Base-by-base conservation (phyloP, 2,888 invertebrate genomes). In the Drosophila rellima region DNA sequence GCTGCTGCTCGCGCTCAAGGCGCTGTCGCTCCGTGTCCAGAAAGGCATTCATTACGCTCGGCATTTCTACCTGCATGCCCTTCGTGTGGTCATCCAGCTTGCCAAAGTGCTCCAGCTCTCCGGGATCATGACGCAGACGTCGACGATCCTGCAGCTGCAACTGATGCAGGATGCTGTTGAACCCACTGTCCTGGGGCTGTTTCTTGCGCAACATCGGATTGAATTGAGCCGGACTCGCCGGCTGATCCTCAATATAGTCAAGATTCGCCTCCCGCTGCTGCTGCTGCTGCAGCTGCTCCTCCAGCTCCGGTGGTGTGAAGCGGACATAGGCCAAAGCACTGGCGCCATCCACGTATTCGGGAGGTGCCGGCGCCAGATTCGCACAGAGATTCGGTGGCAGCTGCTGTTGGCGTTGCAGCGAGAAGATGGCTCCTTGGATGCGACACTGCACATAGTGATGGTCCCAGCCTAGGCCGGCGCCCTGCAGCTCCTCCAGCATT, bases 321-420 rank as follows among this genome's bases (percentile, higher is more conserved):
- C 96, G 95, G 29, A 97, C 96, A 81, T 95, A 95, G 31, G 97
- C 97, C 88, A 96, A 93, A 23, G 94, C 93, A 87, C 96, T 95
- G 76, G 95, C 94, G 15, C 95, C 94, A 82, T 95, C 95, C 56
- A 94, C 92, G 23, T 60, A 75, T 92, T 92, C 92, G 37, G 88
- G 90, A 8, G 92, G 90, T 55, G 85, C 82, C 1, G 92, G 92
- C 13, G 92, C 92, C 65, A 93, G 70, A 62, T 91, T 92, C n/a
- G 91, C 92, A 70, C 93, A 93, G 8, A 93, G 81, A 70, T 92
- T 92, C 10, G 91, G 92, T 5, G 93, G 92, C 69, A 93, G 85
- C 57, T 90, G 92, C 13, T 91, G 92, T 72, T 92, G 89, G 2
- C 89, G 90, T 57, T 92, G 92, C 71, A 93, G 83, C 18, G 93